phyloP scores from a whole-genome alignment of 2,797 vertebrate species.

The Gymnopithys bicolor region DNA sequence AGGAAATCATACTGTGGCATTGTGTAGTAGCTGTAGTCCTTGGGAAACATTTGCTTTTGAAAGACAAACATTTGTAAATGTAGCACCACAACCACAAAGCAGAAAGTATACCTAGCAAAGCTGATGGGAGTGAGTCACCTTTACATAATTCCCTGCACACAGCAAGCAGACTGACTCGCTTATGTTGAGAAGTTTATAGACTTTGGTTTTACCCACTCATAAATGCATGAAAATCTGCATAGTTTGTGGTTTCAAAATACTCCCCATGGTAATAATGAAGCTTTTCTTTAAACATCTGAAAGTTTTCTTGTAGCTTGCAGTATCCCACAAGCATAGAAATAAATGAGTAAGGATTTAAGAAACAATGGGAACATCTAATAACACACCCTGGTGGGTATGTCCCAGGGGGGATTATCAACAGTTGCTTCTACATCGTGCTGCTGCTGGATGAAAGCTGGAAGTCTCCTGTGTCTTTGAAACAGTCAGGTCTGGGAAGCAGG shows the following conservation, averaged over 20 bases:
- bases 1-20: accelerated
- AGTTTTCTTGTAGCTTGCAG: not conserved
- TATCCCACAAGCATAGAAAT: not conserved
- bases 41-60: not conserved
- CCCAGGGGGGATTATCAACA: not conserved
- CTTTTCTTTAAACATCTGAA: not conserved
- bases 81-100: not conserved
- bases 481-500: not conserved
- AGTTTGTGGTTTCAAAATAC: not conserved
- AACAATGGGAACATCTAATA: not conserved
- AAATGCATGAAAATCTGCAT: not conserved
- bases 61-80: not conserved
- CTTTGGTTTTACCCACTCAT: not conserved
- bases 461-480: not conserved
- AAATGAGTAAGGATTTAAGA: conserved; percentile 21
- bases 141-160: not conserved
- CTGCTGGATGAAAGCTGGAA: conserved; percentile 8
- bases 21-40: not conserved
- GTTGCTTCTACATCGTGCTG: not conserved
- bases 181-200: not conserved
- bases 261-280: not conserved
- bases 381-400: not conserved
- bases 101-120: not conserved
- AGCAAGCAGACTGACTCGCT: not conserved
- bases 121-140: not conserved